Base-by-base conservation (phyloP, 2,113 vertebrate genomes). In the Oreocharis arfaki region DNA sequence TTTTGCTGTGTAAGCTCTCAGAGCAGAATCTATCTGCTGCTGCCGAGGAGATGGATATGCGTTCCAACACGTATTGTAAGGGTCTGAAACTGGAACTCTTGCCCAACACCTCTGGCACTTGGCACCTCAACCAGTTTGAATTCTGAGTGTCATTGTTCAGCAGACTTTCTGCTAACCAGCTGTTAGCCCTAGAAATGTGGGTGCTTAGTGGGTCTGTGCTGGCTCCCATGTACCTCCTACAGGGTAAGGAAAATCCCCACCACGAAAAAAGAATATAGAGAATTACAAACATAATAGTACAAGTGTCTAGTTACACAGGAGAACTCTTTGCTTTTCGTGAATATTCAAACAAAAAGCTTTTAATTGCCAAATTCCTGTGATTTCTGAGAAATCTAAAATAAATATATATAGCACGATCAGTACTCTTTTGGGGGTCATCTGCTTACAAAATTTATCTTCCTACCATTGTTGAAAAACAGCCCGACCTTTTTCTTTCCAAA, bases 381-480 rank as follows among this genome's bases (percentile, higher is more conserved):
- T 80, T 91, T 88, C 67, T 73, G 32, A 65, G 50, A 93, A 90
- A 83, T 83, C 46, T 80, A 63, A 79, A 85, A 70, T 37, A 90
- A 26, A 86, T 57, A 76, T 15, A 53, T 77, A 50, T 26, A 37
- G 27, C 42, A 90, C 1, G 3, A 86, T 74, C 26, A 22, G n/a
- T 77, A 44, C 39, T 67, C 75, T 85, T 90, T 41, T 80, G 55
- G 59, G 71, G 28, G 21, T 50, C 63, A 91, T 95, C 90, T 70
- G 16, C 52, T 87, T 69, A 80, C 19, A 86, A 76, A 83, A 95
- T 90, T 69, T 95, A 79, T 94, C 74, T 65, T 94, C 35, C 85
- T 86, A 80, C 23, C 32, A 57, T 27, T 80, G 59, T 10, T 90
- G 63, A 94, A 94, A 92, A 91, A 57, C 16, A 76, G 78, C 33